Conservation (phyloP, 1,140 invertebrate species). For the Mylabris phalerata region DNA sequence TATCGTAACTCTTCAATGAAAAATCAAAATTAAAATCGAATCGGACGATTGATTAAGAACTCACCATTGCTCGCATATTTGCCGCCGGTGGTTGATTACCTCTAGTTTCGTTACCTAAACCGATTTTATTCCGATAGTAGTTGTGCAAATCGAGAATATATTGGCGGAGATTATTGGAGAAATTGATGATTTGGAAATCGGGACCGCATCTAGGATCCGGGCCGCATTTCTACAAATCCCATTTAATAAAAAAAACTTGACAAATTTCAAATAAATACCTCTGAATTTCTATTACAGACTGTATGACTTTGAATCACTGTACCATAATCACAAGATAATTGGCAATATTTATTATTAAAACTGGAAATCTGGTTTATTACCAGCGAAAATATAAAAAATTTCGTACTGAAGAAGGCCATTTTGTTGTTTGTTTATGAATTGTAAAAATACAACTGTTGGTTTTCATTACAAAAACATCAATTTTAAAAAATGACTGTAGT, state of each 20-base stretch:
- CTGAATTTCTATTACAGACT: conserved; percentile 24
- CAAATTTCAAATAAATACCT: conserved; percentile 13
- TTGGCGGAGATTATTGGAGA: conserved; percentile 28
- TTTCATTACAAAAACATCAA: neutral
- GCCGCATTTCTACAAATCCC: conserved; percentile 31
- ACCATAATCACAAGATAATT: conserved; percentile 26
- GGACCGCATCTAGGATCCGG: conserved; percentile 27
- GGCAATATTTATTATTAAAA: conserved; percentile 29
- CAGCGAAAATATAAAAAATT: neutral
- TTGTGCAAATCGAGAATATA: conserved; percentile 44
- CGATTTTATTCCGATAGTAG: conserved; percentile 44
- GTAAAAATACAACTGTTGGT: neutral
- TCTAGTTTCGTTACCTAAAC: conserved; percentile 43
- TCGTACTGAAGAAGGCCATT: neutral
- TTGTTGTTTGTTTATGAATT: neutral
- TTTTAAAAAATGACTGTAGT: too few species aligned
- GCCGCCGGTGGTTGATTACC: conserved; percentile 46
- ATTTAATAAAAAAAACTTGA: neutral
- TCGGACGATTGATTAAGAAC: neutral
- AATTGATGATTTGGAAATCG: conserved; percentile 27
- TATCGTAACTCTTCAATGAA: conserved; percentile 50
- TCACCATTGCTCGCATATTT: conserved; percentile 51
- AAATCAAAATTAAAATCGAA: neutral
- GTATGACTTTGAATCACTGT: conserved; percentile 24
- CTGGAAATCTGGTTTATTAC: neutral